Evolutionary conservation across 2,797 vertebrate species (phyloP).

Genomic region (Odontamblyopus rebecca): DNA sequence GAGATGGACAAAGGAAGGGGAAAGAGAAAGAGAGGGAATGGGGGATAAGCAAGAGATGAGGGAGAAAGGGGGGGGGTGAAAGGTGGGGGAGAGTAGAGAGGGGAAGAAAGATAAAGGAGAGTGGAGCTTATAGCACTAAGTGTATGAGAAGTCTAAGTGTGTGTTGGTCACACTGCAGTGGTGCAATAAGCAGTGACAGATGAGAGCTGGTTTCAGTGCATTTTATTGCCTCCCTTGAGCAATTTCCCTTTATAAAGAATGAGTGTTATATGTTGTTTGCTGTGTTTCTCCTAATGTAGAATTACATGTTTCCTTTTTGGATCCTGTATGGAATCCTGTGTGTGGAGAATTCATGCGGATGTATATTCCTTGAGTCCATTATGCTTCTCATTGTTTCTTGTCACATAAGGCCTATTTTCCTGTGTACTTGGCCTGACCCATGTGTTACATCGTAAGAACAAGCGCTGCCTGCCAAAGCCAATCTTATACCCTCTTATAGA

Average conservation of each 20-base stretch:
- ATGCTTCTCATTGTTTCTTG: constrained; percentile 32
- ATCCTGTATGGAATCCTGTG: neutral
- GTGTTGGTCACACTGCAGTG: constrained; percentile 37
- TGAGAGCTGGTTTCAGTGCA: constrained; percentile 50
- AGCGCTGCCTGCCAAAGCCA: constrained; percentile 14
- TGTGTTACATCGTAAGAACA: constrained; percentile 37
- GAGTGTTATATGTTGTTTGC: constrained; percentile 10
- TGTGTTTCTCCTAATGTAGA: neutral
- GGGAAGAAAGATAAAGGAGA: neutral
- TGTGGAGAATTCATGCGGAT: neutral
- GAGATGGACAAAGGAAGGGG: no score
- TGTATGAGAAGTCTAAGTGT: constrained; percentile 21
- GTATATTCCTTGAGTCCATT: neutral
- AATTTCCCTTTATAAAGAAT: constrained; percentile 28
- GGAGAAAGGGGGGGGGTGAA: neutral
- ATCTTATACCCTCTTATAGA: constrained; percentile 7
- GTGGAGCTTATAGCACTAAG: constrained; percentile 9
- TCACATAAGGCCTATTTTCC: constrained; percentile 43
- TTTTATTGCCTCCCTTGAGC: constrained; percentile 58
- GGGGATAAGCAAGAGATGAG: no score
- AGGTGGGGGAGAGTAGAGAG: neutral
- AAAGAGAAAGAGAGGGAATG: no score
- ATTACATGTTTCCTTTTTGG: constrained; percentile 3
- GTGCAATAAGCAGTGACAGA: constrained; percentile 59
- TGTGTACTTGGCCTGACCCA: constrained; percentile 22